Evolutionary conservation across 2,888 invertebrate species (phyloP).

Genomic region (Coelogynopora nodosa): DNA sequence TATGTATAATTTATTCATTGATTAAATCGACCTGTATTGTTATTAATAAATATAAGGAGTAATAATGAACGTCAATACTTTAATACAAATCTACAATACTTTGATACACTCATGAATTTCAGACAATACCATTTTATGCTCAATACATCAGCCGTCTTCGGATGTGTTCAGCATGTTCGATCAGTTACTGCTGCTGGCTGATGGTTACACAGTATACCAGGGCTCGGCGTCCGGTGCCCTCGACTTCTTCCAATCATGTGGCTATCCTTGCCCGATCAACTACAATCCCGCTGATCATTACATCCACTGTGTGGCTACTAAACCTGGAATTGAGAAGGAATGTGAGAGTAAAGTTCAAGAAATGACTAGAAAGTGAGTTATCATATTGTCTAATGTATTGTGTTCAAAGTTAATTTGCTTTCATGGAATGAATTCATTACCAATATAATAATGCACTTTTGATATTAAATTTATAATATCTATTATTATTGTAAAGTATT

Average conservation of each 20-base stretch:
- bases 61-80: too few species aligned
- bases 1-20: too few species aligned
- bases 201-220: conserved; percentile 77
- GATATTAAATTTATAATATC: too few species aligned
- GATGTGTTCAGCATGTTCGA: conserved; percentile 38
- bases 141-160: conserved; percentile 79
- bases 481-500: too few species aligned
- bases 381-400: too few species aligned
- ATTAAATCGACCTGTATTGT: too few species aligned
- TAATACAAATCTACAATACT: too few species aligned
- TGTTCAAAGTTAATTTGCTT: too few species aligned
- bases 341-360: conserved; percentile 69
- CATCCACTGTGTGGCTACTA: conserved; percentile 80
- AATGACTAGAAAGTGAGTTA: conserved; percentile 31
- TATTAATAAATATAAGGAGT: too few species aligned
- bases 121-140: conserved; percentile 73
- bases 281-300: conserved; percentile 92
- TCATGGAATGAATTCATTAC: too few species aligned
- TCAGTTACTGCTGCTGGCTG: conserved; percentile 72
- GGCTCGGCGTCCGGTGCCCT: conserved; percentile 68
- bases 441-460: too few species aligned
- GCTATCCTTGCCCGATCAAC: conserved; percentile 69
- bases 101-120: conserved; percentile 44
- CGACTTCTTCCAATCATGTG: conserved; percentile 58
- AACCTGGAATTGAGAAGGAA: conserved; percentile 76